Evolutionary conservation across 2,797 vertebrate genomes (phyloP).

Genomic region (Lutra lutra): DNA sequence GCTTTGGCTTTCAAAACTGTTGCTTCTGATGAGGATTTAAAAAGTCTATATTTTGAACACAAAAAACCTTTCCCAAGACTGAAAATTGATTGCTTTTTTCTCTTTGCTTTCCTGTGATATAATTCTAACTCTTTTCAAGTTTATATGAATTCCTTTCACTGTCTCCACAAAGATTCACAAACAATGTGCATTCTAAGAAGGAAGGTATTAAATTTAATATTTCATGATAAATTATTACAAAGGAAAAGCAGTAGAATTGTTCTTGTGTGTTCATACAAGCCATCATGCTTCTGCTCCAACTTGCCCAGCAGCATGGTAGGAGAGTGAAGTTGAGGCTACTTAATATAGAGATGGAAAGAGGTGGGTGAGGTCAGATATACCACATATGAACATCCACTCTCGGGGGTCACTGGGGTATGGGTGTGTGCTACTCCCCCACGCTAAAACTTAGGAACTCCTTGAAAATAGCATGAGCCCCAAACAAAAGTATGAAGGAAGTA

Average conservation of each 20-base stretch:
- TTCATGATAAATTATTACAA: not conserved
- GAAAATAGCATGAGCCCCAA: not conserved
- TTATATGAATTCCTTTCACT: not conserved
- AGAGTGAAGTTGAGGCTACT: not conserved
- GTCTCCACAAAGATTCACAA: not conserved
- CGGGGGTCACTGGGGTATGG: no score
- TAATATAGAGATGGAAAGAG: not conserved
- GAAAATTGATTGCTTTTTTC: not conserved
- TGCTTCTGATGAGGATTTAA: not conserved
- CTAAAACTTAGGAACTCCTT: not conserved
- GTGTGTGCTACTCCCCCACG: not conserved
- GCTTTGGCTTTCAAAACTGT: not conserved
- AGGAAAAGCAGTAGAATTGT: not conserved
- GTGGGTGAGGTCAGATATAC: not conserved
- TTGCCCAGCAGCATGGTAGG: not conserved
- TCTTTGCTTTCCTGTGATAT: not conserved
- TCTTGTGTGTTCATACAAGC: not conserved
- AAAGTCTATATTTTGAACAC: not conserved
- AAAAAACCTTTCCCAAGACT: not conserved
- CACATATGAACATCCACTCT: not conserved
- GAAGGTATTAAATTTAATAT: not conserved
- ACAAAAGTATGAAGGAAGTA: not conserved
- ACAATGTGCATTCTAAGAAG: not conserved
- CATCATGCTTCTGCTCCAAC: not conserved
- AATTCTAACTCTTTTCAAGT: not conserved